Base-by-base conservation (phyloP, 2,888 invertebrate genomes). In the Mechanitis mazaeus region DNA sequence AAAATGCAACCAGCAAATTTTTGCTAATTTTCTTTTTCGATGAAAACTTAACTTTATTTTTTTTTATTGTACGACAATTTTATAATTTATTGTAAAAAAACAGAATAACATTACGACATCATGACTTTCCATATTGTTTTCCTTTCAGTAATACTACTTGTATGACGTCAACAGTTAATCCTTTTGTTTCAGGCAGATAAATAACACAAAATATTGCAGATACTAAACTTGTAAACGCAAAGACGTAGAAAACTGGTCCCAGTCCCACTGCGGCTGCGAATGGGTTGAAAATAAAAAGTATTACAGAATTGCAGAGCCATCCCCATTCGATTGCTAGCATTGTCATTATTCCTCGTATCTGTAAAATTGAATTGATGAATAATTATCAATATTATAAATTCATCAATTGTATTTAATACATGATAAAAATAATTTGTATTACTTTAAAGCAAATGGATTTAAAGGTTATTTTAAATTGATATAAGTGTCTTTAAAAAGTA, bases 171-270 rank as follows among this genome's bases (percentile, higher is more conserved):
- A 83, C 76, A 0, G 79, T 68, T 56, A 84, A 60, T 1, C 83
- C 84, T 45, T 78, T 82, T 0, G 84, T 85, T 61, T 85, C 85
- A 0, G 83, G 84, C 38, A 79, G 59, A 60, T 62, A 79, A 59
- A 72, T 70, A 7, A 63, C 59, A 46, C 75, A 68, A 67, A 75
- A 83, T 0, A 74, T 31, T 1, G 76, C 70, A 0, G 81, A 72
- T 3, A 69, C 28, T 33, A 81, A 71, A 63, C 79, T 75, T 3
- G 75, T 62, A 1, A 56, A 61, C 1, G 78, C 73, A 63, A 85
- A 85, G 38, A 81, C 63, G 63, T 80, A 83, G 70, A 85, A 85
- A 4, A 84, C 72, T 0, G 74, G 73, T 0, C 79, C 77, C 9
- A 83, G 72, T 0, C 82, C 82, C 0, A 80, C 57, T 2, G 68